phyloP scores from a whole-genome alignment of 1,140 invertebrate genomes.

The Saxidomus purpurata region DNA sequence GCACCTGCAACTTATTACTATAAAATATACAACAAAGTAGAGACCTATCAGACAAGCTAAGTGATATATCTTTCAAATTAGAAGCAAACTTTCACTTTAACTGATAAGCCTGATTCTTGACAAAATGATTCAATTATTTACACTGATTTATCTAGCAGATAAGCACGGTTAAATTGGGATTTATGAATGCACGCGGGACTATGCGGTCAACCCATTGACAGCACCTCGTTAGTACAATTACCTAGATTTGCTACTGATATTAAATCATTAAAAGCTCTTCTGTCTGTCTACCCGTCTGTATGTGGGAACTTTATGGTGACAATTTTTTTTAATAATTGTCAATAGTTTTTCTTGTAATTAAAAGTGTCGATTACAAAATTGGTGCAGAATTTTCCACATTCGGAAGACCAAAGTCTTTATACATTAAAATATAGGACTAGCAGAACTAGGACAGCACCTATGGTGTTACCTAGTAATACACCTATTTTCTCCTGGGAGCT shows the following conservation, averaged over 20 bases:
- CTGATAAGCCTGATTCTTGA: constrained; percentile 52
- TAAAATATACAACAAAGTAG: constrained; percentile 2
- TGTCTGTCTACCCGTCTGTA: not conserved
- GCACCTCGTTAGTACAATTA: constrained; percentile 34
- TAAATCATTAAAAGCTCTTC: not conserved
- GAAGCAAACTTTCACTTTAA: constrained; percentile 20
- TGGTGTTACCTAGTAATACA: too few relatives aligned
- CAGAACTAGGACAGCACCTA: too few relatives aligned
- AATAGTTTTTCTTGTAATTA: too few relatives aligned
- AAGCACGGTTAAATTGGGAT: constrained; percentile 58
- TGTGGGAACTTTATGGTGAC: not conserved
- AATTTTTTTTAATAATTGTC: not conserved
- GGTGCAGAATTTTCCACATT: too few relatives aligned
- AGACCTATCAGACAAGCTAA: constrained; percentile 28
- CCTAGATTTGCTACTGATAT: constrained; percentile 22
- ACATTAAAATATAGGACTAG: too few relatives aligned
- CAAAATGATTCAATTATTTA: constrained; percentile 63
- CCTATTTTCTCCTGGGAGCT: too few relatives aligned
- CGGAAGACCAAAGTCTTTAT: too few relatives aligned
- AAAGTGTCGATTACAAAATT: too few relatives aligned
- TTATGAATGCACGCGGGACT: constrained; percentile 36
- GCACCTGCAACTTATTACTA: constrained; percentile 50
- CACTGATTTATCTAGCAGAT: constrained; percentile 51
- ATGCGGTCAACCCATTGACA: constrained; percentile 14
- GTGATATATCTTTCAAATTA: constrained; percentile 59